These are phyloP conservation scores for Uria aalge DNA, from an alignment of 2,113 vertebrate genomes.

Conservation along the genomic window DNA sequence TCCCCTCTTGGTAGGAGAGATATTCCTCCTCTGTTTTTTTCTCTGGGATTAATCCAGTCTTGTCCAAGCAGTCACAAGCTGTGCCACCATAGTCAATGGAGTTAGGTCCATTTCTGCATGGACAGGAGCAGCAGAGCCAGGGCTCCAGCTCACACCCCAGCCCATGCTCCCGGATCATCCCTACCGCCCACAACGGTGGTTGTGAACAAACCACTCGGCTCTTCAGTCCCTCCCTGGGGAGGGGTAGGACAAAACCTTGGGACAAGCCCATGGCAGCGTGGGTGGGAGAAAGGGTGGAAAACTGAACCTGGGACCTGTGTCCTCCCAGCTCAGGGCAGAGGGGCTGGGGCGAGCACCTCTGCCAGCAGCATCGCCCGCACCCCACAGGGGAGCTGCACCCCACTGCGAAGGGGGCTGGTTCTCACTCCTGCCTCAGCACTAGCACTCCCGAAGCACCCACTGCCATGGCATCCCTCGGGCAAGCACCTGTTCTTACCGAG, in stretches of 20 bases:
- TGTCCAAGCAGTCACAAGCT: neutral
- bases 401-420: neutral
- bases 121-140: neutral
- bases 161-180: rapidly evolving
- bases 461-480: neutral
- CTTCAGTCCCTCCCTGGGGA: neutral
- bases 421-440: neutral
- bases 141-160: neutral
- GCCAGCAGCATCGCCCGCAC: neutral
- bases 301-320: neutral
- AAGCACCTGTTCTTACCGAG: neutral
- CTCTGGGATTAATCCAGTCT: neutral
- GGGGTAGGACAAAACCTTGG: neutral
- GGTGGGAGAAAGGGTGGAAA: neutral
- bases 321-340: neutral
- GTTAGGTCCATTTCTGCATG: neutral
- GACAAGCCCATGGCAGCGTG: neutral
- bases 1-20: neutral
- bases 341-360: neutral
- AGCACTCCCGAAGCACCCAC: neutral
- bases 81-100: neutral
- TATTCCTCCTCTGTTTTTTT: neutral
- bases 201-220: neutral
- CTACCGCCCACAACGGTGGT: too few relatives aligned
- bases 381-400: neutral